A percentile compares a stretch with the other conserved stretches of the same genome.
phyloP scores from a whole-genome alignment of 2,113 vertebrate species.

The Brachyistius frenatus region DNA sequence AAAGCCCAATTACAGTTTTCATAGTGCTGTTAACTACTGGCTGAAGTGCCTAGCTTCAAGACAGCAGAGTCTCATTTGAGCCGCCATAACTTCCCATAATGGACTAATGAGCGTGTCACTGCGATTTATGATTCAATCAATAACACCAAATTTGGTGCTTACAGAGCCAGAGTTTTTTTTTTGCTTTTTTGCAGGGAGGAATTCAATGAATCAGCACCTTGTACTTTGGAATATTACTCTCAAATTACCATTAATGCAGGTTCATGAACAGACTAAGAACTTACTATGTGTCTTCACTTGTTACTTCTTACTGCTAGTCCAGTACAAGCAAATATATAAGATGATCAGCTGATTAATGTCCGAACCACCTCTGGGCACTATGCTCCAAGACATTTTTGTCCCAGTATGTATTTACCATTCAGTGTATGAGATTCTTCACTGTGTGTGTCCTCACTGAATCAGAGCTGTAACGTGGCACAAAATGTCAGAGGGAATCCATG shows the following conservation, averaged over 20 bases:
- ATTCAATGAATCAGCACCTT: neutral
- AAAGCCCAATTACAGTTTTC: neutral
- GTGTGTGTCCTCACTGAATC: conserved; percentile 19
- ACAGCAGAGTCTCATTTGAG: neutral
- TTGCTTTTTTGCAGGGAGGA: neutral
- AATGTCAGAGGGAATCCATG: conserved; percentile 57
- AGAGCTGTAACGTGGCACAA: conserved; percentile 33
- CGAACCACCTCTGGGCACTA: neutral
- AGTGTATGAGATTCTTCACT: conserved; percentile 11
- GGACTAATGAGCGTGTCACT: neutral
- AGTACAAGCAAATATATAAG: neutral
- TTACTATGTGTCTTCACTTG: neutral
- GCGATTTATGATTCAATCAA: conserved; percentile 22
- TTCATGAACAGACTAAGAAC: too few relatives aligned
- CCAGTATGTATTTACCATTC: conserved; percentile 4
- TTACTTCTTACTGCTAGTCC: neutral
- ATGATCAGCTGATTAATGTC: neutral
- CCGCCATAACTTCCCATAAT: neutral
- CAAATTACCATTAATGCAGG: too few relatives aligned
- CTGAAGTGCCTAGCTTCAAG: too few relatives aligned
- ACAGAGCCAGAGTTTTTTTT: neutral
- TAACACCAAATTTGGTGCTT: neutral
- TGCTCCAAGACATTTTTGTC: neutral
- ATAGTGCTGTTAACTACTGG: too few relatives aligned
- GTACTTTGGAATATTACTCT: too few relatives aligned